Base-by-base conservation (phyloP, 2,113 vertebrate genomes). In the Chrysochloris asiatica region DNA sequence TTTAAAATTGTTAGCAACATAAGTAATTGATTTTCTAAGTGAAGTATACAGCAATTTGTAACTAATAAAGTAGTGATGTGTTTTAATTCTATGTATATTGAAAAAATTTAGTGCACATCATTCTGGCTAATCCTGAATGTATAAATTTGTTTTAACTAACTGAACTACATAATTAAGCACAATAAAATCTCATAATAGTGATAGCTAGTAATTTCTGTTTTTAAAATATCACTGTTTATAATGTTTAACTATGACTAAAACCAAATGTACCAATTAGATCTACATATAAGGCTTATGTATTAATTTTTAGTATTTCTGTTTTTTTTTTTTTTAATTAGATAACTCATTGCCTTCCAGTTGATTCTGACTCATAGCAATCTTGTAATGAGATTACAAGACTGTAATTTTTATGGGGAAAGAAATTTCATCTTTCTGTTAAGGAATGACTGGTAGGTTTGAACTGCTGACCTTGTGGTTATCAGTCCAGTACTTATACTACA, bases 131-230 rank as follows among this genome's bases (percentile, higher is more conserved):
- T 78, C 86, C 38, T 78, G 43, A 87, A 71, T 73, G 72, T 93
- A 87, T 28, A 56, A 52, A 85, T 48, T 84, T 75, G 33, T 90
- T 89, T 88, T 86, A 90, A 78, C 12, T 67, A 80, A 43, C 80
- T 78, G 85, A 89, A 78, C 52, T 88, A 85, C 30, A 41, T 73
- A 82, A 85, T 82, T 86, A 63, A 47, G 52, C 83, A 21, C 76
- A 71, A 61, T 54, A 89, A 84, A 88, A 47, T 30, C 50, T 86
- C 28, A n/a, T 30, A 36, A 71, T 79, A 83, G 61, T 84, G 83
- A 61, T 7, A 93, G 72, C 30, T 93, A 79, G 9, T 83, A 83
- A 92, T 88, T 88, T 71, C 87, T 28, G 75, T 88, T 94, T 47
- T 50, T 13, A 67, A 93, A 88, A 56, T 50, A 28, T 26, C 10